Evolutionary conservation across 2,797 vertebrate species (phyloP), one percentile per base, ranked within the genome.

Genomic region (Lagorchestes hirsutus): DNA sequence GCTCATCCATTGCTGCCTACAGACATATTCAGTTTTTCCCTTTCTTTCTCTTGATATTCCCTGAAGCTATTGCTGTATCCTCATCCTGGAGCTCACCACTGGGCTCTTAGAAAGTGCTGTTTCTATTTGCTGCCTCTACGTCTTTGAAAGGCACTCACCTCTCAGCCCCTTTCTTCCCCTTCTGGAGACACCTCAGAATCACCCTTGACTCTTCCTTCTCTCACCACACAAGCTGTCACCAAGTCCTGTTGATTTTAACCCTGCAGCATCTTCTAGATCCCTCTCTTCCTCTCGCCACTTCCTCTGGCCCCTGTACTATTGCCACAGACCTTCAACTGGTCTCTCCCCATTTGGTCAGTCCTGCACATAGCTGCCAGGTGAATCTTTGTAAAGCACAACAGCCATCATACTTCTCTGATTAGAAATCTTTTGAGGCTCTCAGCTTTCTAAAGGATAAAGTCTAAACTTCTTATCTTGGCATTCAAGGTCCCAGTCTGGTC

Each of bases 61-160:
- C 74, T 82, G 74, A 46, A 87, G 74, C 74, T 87, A 50, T 12
- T 11, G 40, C 40, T 8, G n/a, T 52, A 4, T 6, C 54, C 90
- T 91, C 90, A 40, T 90, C 90, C 55, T 92, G 52, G 52, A 52
- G 6, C 52, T 55, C 40, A 0, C 93, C 57, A 50, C 67, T 52
- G 91, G 55, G 4, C 54, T 94, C 95, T 90, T 74, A 58, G 54
- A 93, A 87, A 94, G 46, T 57, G 54, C 55, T 87, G 31, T 24
- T 28, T 18, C 4, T 87, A n/a, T 40, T 91, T 91, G 16, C 90
- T 57, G 52, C 55, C 27, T 91, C 58, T 96, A n/a, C 52, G 52
- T 62, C 31, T 34, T 90, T 40, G 55, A 55, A 40, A 87, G 22
- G 22, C 74, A 46, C 74, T 87, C 40, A 87, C 74, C 74, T 87